Percentiles rank a stretch among this genome's conserved stretches.
Evolutionary conservation across 1,140 invertebrate genomes (phyloP).

Genomic region (Halesus radiatus): DNA sequence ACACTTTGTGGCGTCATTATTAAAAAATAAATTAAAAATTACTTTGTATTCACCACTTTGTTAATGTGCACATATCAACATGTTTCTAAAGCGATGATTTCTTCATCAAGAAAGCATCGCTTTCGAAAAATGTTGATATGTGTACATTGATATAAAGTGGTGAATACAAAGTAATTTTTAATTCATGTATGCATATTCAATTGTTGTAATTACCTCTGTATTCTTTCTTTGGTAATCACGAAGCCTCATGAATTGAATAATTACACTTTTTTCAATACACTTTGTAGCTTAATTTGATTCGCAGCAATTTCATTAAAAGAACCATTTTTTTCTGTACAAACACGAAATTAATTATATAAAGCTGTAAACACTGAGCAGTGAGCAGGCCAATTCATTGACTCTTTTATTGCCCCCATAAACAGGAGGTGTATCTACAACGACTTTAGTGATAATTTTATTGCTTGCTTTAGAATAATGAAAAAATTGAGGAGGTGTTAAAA

Average conservation of each 20-base stretch:
- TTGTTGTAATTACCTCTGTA: no score
- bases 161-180: no score
- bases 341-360: neutral
- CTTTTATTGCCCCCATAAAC: conserved; percentile 10
- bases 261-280: neutral
- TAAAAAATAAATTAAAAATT: no score
- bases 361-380: neutral
- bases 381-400: neutral
- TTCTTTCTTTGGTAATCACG: no score
- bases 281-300: conserved; percentile 4
- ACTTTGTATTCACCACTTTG: no score
- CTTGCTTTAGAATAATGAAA: conserved; percentile 3
- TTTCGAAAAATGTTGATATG: no score
- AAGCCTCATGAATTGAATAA: neutral
- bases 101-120: no score
- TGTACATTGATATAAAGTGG: no score
- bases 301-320: conserved; percentile 1
- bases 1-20: no score
- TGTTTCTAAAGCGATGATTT: no score
- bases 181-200: no score
- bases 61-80: no score
- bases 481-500: neutral
- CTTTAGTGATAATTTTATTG: neutral
- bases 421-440: neutral
- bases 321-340: neutral